Conservation (phyloP, 2,113 vertebrate species). For the Chaetodon trifascialis region DNA sequence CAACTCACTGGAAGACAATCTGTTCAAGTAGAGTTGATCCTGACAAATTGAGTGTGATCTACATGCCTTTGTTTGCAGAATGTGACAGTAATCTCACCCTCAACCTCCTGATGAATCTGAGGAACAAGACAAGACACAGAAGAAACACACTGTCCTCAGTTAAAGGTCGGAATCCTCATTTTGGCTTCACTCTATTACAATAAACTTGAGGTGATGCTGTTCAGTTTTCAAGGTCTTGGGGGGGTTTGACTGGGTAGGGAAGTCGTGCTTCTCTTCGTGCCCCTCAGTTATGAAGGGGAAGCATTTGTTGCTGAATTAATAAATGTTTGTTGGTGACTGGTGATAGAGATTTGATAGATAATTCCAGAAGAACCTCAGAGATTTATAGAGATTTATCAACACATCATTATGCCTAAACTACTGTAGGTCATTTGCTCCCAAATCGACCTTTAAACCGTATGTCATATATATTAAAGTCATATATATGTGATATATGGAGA, state of each 20-base stretch:
- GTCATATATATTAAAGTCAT: no score
- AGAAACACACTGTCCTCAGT: slow-evolving; percentile 27
- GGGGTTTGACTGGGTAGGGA: no score
- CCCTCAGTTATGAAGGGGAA: slow-evolving; percentile 67
- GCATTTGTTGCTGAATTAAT: slow-evolving; percentile 54
- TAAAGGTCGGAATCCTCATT: slow-evolving; percentile 41
- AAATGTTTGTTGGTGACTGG: neutral
- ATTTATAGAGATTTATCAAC: no score
- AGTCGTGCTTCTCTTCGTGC: slow-evolving; percentile 58
- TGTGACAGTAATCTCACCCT: slow-evolving; percentile 15
- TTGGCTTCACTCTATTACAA: neutral
- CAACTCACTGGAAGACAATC: slow-evolving; percentile 18
- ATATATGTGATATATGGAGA: no score
- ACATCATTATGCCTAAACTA: no score
- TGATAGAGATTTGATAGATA: no score
- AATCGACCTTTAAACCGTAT: no score
- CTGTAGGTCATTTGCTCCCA: no score
- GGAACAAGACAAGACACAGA: neutral
- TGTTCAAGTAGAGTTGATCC: neutral
- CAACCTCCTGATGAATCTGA: slow-evolving; percentile 26
- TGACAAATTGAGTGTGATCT: slow-evolving; percentile 14
- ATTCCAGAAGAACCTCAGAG: no score
- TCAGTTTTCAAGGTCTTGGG: slow-evolving; percentile 13
- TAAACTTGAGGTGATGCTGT: slow-evolving; percentile 14
- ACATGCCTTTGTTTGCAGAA: neutral